Conservation (phyloP, 1,140 invertebrate genomes). For the Heliconius melpomene region DNA sequence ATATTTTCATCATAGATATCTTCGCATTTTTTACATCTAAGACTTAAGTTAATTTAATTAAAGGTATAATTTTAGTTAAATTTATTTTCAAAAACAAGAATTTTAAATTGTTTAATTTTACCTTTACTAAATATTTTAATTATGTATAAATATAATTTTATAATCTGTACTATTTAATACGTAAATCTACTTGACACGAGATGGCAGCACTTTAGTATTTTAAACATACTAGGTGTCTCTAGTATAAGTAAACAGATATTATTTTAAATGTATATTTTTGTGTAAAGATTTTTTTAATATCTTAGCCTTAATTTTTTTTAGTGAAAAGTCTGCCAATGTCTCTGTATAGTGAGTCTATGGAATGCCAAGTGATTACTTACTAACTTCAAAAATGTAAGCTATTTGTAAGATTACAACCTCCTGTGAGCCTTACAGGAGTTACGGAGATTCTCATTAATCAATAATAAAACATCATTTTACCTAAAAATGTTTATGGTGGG, state of each 20-base stretch:
- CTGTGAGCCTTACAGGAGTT: too few relatives aligned
- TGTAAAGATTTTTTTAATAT: neutral
- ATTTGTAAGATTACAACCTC: too few relatives aligned
- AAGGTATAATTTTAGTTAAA: neutral
- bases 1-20: neutral
- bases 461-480: too few relatives aligned
- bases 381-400: too few relatives aligned
- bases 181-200: slow-evolving; percentile 35
- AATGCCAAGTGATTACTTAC: too few relatives aligned
- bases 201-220: slow-evolving; percentile 24
- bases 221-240: slow-evolving; percentile 14
- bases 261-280: too few relatives aligned
- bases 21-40: neutral
- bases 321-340: neutral
- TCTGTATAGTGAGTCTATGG: too few relatives aligned
- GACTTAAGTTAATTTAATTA: too few relatives aligned
- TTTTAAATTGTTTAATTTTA: too few relatives aligned
- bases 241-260: neutral
- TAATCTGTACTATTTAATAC: neutral
- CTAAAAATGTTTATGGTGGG: too few relatives aligned
- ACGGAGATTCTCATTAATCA: too few relatives aligned
- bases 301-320: too few relatives aligned
- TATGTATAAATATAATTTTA: neutral
- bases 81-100: neutral
- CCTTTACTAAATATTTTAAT: neutral